Evolutionary conservation across 2,797 vertebrate species (phyloP).

Genomic region (Premnoplex brunnescens): DNA sequence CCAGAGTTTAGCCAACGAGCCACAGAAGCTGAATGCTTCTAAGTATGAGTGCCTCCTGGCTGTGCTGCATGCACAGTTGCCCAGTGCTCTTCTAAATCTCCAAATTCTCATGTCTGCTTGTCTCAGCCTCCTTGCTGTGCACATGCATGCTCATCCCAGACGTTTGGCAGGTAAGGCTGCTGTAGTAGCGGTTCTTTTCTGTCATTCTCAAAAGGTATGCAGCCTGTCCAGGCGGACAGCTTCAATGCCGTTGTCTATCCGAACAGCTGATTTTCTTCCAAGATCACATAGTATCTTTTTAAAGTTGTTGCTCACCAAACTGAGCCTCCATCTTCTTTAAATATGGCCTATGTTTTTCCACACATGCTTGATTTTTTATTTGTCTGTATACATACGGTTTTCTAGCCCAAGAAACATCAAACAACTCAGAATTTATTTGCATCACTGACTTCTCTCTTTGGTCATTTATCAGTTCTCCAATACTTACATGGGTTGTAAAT

Average conservation of each 20-base stretch:
- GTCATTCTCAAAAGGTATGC: neutral
- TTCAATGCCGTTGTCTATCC: neutral
- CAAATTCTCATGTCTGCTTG: neutral
- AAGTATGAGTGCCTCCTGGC: rapidly evolving
- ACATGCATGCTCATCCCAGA: rapidly evolving
- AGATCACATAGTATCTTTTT: neutral
- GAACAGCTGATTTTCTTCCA: neutral
- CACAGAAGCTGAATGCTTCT: neutral
- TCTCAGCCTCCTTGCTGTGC: neutral
- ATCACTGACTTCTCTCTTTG: neutral
- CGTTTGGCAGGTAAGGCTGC: neutral
- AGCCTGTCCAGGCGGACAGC: neutral
- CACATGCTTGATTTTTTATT: neutral
- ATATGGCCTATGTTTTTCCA: neutral
- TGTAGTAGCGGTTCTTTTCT: neutral
- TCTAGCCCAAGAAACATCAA: neutral
- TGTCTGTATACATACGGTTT: rapidly evolving
- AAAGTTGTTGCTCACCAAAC: neutral
- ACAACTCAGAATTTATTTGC: neutral
- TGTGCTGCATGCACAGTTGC: neutral
- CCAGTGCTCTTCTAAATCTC: rapidly evolving
- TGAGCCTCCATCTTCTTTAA: neutral
- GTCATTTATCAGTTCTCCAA: neutral
- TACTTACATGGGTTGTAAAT: neutral
- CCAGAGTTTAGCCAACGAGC: neutral